Evolutionary conservation across 2,888 invertebrate genomes (phyloP), one percentile per base, ranked within the genome.

Genomic region (Abrostola tripartita): DNA sequence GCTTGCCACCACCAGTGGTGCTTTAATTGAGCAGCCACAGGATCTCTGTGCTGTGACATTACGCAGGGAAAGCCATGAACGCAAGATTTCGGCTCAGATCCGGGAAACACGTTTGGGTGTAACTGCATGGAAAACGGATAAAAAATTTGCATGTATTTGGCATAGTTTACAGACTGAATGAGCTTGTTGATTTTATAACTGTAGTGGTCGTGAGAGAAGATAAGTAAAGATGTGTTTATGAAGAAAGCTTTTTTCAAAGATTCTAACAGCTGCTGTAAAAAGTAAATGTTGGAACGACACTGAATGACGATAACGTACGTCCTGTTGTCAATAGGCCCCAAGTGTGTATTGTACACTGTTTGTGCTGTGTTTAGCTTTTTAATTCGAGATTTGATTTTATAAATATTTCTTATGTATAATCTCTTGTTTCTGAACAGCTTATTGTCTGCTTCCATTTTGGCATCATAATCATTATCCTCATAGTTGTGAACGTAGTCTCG

Each of bases 1-100:
- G 76, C 65, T 67, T 85, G 88, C 90, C 88, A 90, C 90, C 88
- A 90, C 89, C 86, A 88, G 53, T 85, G 85, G 35, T 84, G 84
- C 60, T 90, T 90, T 8, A 68, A 65, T 54, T 90, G 90, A 5
- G 81, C 81, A 4, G 81, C 68, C 0, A 36, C 51, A 5, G 76
- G 65, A 41, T 81, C 66, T 61, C 87, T 79, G 57, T 61, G 24
- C 5, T 62, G 60, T 4, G 67, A 47, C 11, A 68, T 66, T 9
- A 59, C 51, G 61, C 87, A 89, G 12, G 76, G 37, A 41, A 78
- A 78, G 9, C 74, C 78, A 0, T 73, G 61, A 0, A 40, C 56
- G 64, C 87, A 88, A 35, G 78, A 78, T 14, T 75, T 63, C 0
- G 52, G n/a, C 61, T 88, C 87, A 7, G 57, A 37, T 5, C 88